Percentiles rank a stretch among this genome's conserved stretches.
phyloP scores from a whole-genome alignment of 2,888 invertebrate genomes.

The Melieria picta region DNA sequence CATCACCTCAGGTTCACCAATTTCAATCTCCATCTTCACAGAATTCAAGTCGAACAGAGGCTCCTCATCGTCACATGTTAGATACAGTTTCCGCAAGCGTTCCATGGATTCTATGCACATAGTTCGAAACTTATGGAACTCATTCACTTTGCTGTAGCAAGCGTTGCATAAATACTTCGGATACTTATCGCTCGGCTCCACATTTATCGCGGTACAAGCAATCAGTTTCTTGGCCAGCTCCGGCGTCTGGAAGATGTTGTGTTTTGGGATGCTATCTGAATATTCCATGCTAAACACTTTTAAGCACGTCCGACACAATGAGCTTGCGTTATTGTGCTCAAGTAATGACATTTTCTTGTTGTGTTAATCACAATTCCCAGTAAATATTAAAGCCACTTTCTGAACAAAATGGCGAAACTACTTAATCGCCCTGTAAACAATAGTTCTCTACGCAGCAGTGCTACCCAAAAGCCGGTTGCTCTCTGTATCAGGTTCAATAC shows the following conservation, averaged over 20 bases:
- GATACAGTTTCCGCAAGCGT: conserved; percentile 6
- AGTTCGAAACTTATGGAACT: conserved; percentile 44
- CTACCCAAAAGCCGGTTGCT: too few species aligned
- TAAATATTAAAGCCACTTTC: too few species aligned
- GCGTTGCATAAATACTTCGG: conserved; percentile 41
- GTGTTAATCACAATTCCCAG: too few species aligned
- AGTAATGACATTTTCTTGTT: too few species aligned
- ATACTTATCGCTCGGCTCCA: conserved; percentile 43
- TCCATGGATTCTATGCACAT: conserved; percentile 43
- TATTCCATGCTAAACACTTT: neutral
- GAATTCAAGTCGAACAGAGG: neutral
- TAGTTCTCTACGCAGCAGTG: too few species aligned
- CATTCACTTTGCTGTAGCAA: conserved; percentile 41
- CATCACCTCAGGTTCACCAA: neutral
- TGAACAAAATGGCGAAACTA: too few species aligned
- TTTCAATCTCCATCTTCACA: neutral
- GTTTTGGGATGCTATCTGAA: neutral
- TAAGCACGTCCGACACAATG: neutral
- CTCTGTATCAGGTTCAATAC: too few species aligned
- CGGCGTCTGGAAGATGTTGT: conserved; percentile 31
- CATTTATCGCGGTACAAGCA: conserved; percentile 47
- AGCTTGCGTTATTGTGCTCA: too few species aligned
- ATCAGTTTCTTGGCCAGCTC: conserved; percentile 51
- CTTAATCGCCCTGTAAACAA: too few species aligned
- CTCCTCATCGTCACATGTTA: neutral